Conservation (phyloP, 2,888 invertebrate species). For the Stenodema calcarata region DNA sequence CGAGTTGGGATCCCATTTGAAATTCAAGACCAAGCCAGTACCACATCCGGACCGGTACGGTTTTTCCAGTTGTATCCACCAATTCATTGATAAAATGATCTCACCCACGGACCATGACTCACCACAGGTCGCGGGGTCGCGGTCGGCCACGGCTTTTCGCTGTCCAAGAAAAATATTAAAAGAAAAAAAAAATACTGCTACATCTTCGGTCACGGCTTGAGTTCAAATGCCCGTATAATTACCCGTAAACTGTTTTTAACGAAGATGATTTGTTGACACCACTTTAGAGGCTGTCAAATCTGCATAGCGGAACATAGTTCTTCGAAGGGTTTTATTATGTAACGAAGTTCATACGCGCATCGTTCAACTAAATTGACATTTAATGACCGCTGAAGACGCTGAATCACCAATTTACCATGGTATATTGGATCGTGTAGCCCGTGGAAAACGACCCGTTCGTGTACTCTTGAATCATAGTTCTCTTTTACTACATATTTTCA, state of each 20-base stretch:
- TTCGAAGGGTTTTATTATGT: background rate
- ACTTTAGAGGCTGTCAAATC: background rate
- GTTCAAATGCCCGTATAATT: background rate
- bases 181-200: background rate
- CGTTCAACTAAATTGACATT: background rate
- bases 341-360: background rate
- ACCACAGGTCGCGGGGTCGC: background rate
- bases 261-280: background rate
- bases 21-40: background rate
- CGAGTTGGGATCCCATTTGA: background rate
- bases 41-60: background rate
- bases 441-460: no score
- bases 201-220: background rate
- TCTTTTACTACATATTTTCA: no score
- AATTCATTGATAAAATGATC: background rate
- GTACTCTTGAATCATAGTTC: no score
- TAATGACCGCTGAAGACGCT: background rate
- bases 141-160: background rate
- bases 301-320: background rate
- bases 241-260: background rate
- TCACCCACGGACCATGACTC: background rate
- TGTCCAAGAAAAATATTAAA: no score
- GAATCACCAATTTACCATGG: background rate
- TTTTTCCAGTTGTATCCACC: background rate
- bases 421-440: no score